Evolutionary conservation across 2,797 vertebrate species (phyloP), one percentile per base, ranked within the genome.

Genomic region (Carduelis carduelis): DNA sequence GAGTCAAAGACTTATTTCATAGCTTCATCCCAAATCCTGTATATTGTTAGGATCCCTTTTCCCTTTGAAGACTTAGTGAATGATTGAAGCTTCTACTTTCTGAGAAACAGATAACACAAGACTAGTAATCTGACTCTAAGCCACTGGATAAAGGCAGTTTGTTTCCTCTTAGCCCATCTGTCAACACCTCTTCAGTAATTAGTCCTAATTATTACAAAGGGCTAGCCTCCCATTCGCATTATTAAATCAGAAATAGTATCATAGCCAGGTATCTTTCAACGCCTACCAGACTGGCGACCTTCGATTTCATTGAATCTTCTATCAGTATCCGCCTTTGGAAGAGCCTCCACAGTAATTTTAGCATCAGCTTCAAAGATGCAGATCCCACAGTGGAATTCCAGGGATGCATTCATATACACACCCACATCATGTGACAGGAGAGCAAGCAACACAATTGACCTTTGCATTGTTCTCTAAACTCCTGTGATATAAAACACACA

Each of bases 141-240:
- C 98, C 98, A 97, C 69, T 98, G 99, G 99, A 99, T 99, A 99
- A 99, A 99, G 99, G 98, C 99, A 99, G 99, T 99, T 99, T 99
- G 99, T 99, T 99, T 99, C 99, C 98, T 99, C 98, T 98, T 98
- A 98, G 98, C 98, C 97, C 69, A 94, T 99, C 99, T 99, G 99
- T 99, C 99, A 99, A 99, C 99, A 99, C 99, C 99, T 99, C 98
- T 97, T 97, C 98, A 98, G 98, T 99, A 99, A 99, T 99, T 99
- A 99, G 99, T 99, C 98, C 99, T 99, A 99, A 99, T 99, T 99
- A 99, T 99, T 99, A 99, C 99, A 99, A 98, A 99, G 99, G 98
- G 98, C 99, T 99, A 98, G 99, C 99, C 99, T 99, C 99, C 99
- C 99, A 98, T 99, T 99, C 98, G 99, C 98, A 98, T 99, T 99